Percentiles rank a stretch among this genome's conserved stretches.
Evolutionary conservation across 2,888 invertebrate genomes (phyloP).

Genomic region (Drosophila meridionalis): DNA sequence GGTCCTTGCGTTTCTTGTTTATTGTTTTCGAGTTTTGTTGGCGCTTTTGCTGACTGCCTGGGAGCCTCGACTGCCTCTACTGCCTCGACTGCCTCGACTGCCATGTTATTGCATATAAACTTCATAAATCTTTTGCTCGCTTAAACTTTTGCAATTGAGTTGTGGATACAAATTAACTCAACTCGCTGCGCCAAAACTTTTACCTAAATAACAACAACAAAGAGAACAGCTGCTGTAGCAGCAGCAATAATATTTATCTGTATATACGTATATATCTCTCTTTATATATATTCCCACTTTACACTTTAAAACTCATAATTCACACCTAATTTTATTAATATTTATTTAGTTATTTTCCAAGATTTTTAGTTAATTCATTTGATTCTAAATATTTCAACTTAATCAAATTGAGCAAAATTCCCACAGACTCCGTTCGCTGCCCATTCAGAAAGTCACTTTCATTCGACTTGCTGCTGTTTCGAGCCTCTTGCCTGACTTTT

Average conservation of each 20-base stretch:
- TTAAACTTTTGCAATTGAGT: slow-evolving; percentile 80
- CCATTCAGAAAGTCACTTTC: slow-evolving; percentile 31
- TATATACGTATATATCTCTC: slow-evolving; percentile 17
- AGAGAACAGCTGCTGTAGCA: slow-evolving; percentile 30
- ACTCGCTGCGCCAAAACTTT: slow-evolving; percentile 72
- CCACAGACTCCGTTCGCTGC: slow-evolving; percentile 1
- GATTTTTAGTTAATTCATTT: neutral
- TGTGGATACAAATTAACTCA: slow-evolving; percentile 81
- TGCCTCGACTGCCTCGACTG: slow-evolving; percentile 22
- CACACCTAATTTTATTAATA: neutral
- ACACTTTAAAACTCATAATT: slow-evolving; percentile 2
- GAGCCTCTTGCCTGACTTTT: slow-evolving; percentile 18
- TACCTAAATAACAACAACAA: slow-evolving; percentile 57
- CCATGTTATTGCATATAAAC: slow-evolving; percentile 75
- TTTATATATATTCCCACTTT: neutral
- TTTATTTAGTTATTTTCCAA: neutral
- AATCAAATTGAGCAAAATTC: neutral
- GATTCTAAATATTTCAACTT: neutral
- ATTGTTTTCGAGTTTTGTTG: slow-evolving; percentile 52
- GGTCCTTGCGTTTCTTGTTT: slow-evolving; percentile 49
- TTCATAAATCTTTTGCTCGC: slow-evolving; percentile 78
- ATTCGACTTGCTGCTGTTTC: slow-evolving; percentile 18
- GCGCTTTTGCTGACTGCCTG: slow-evolving; percentile 24
- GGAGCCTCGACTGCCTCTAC: neutral
- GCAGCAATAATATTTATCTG: slow-evolving; percentile 36